phyloP scores from a whole-genome alignment of 2,113 vertebrate genomes.

The Steatornis caripensis region DNA sequence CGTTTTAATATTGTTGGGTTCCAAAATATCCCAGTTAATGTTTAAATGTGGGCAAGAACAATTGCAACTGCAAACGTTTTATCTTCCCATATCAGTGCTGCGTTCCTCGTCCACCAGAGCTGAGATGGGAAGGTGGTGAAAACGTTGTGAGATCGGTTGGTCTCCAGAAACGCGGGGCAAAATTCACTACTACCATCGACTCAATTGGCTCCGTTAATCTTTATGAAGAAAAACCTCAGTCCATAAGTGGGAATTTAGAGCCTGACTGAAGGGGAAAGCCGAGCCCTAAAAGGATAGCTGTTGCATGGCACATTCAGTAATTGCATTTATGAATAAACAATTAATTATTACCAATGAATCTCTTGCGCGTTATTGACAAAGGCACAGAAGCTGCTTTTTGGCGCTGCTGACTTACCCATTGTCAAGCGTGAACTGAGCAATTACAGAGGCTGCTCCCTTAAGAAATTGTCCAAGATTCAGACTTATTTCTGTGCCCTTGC shows the following conservation, averaged over 20 bases:
- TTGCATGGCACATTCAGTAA: background rate
- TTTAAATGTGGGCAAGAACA: background rate
- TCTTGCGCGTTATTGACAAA: background rate
- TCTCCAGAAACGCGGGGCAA: background rate
- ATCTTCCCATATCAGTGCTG: background rate
- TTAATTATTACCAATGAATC: background rate
- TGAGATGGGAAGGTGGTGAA: background rate
- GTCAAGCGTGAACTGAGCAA: constrained; percentile 7
- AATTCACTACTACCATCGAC: background rate
- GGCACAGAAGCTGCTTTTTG: background rate
- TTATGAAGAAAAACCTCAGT: background rate
- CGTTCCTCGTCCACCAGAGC: background rate
- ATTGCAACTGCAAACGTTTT: background rate
- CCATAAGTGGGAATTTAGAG: background rate
- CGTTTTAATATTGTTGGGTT: background rate
- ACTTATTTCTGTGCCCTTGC: constrained; percentile 5
- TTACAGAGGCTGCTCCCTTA: constrained; percentile 10
- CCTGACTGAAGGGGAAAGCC: background rate
- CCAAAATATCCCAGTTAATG: background rate
- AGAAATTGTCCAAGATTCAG: constrained; percentile 21
- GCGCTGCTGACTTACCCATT: background rate
- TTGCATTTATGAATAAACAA: background rate
- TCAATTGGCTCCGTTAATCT: background rate
- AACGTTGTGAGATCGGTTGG: background rate
- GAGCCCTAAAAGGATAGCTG: background rate